Evolutionary conservation across 2,888 invertebrate genomes (phyloP).

Genomic region (Stramonita haemastoma): DNA sequence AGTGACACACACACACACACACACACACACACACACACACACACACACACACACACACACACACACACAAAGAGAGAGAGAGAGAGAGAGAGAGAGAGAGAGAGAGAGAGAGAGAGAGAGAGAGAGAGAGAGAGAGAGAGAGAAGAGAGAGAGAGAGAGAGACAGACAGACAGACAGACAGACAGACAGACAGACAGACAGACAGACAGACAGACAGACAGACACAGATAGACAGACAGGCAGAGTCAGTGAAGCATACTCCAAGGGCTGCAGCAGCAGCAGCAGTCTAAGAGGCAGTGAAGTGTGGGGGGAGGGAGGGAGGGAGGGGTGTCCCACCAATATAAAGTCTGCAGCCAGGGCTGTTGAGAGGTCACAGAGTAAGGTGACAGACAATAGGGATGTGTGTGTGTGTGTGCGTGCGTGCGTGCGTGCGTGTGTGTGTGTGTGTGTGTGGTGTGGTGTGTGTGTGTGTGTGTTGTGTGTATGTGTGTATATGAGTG

Average conservation of each 20-base stretch:
- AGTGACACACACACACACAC: not conserved
- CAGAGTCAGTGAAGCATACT: no score
- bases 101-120: no score
- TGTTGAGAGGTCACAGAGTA: no score
- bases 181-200: not conserved
- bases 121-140: no score
- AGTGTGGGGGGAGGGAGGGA: not conserved
- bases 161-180: not conserved
- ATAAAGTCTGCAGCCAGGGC: no score
- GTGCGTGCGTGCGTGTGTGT: not conserved
- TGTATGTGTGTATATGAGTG: slow-evolving; percentile 3
- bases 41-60: not conserved
- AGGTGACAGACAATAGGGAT: not conserved
- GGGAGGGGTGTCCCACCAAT: not conserved
- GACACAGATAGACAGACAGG: no score
- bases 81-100: no score
- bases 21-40: slow-evolving; percentile 15
- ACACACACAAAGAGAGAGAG: not conserved
- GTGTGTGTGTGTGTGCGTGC: not conserved
- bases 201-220: not conserved
- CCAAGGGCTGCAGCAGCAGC: not conserved
- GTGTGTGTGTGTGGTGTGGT: not conserved
- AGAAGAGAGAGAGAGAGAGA: no score
- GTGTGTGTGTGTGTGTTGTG: no score
- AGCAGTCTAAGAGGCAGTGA: not conserved